These are phyloP conservation scores for Carposina sasakii DNA, from an alignment of 1,140 invertebrate species.

Conservation along the genomic window DNA sequence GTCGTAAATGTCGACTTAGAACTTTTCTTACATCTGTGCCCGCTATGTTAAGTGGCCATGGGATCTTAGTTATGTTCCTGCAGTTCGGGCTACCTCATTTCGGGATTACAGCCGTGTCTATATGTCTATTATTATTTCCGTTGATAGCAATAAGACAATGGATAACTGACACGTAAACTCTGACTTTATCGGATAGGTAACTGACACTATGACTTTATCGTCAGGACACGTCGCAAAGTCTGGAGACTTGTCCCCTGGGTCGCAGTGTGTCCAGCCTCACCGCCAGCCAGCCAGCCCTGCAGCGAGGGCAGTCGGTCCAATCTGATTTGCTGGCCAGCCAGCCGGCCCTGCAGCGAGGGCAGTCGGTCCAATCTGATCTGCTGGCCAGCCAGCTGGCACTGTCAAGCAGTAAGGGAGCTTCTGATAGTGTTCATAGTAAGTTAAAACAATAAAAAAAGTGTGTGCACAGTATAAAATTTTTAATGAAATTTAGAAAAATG, in stretches of 20 bases:
- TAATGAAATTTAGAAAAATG: no score
- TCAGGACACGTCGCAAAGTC: constrained; percentile 30
- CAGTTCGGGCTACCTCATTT: no score
- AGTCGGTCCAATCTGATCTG: constrained; percentile 17
- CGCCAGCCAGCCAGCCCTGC: constrained; percentile 25
- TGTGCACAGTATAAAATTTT: no score
- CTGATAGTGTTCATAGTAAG: constrained; percentile 44
- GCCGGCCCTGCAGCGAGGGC: neutral
- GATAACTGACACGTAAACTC: no score
- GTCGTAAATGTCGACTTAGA: no score
- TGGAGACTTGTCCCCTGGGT: constrained; percentile 27
- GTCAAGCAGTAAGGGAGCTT: constrained; percentile 21
- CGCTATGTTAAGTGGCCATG: no score
- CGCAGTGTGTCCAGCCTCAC: constrained; percentile 40
- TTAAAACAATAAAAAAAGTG: no score
- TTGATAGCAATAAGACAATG: no score
- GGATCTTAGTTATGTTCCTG: no score
- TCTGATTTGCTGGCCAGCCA: constrained; percentile 15
- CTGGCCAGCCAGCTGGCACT: constrained; percentile 36
- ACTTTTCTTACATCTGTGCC: no score
- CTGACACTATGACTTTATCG: constrained; percentile 7
- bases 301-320: constrained; percentile 9
- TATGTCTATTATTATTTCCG: no score
- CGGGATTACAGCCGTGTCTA: no score
- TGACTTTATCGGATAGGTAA: neutral